Percentiles rank a stretch among this genome's conserved stretches.
These are phyloP conservation scores for Laothoe populi DNA, from an alignment of 2,888 invertebrate species.

Conservation along the genomic window DNA sequence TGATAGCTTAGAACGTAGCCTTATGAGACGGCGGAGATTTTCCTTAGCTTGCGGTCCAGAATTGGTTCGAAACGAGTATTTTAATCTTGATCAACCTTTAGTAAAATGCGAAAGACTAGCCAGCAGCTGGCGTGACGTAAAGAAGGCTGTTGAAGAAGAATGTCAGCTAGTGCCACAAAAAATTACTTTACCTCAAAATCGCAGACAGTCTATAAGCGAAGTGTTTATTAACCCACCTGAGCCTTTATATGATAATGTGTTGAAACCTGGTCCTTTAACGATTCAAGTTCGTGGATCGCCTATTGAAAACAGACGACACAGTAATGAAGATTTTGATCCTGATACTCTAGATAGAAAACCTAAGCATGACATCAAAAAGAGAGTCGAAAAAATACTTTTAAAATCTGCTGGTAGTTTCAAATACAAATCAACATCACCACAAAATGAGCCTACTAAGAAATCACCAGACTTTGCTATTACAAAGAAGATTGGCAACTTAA, in stretches of 20 bases:
- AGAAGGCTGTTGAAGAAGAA: slow-evolving; percentile 53
- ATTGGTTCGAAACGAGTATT: slow-evolving; percentile 67
- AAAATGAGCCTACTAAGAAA: slow-evolving; percentile 53
- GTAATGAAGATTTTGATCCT: slow-evolving; percentile 92
- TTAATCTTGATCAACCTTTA: slow-evolving; percentile 51
- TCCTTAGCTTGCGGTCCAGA: slow-evolving; percentile 73
- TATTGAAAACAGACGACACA: slow-evolving; percentile 86
- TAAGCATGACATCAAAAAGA: slow-evolving; percentile 65
- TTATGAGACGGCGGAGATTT: slow-evolving; percentile 65
- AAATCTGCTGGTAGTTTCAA: slow-evolving; percentile 90
- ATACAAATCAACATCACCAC: slow-evolving; percentile 70
- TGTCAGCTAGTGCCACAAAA: slow-evolving; percentile 54
- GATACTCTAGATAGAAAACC: slow-evolving; percentile 93
- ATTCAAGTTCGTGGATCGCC: slow-evolving; percentile 92
- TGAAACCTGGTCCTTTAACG: slow-evolving; percentile 90
- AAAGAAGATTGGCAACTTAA: slow-evolving; percentile 88
- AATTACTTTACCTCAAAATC: slow-evolving; percentile 60
- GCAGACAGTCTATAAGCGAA: slow-evolving; percentile 85
- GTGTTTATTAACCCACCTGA: slow-evolving; percentile 87
- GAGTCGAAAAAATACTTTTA: slow-evolving; percentile 83
- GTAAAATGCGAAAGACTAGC: slow-evolving; percentile 63
- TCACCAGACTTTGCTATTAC: slow-evolving; percentile 73
- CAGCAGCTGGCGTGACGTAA: slow-evolving; percentile 74
- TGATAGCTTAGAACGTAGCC: slow-evolving; percentile 70
- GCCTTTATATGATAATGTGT: slow-evolving; percentile 79